Conservation (phyloP, 1,140 invertebrate species). For the Heliconius eleuchia region DNA sequence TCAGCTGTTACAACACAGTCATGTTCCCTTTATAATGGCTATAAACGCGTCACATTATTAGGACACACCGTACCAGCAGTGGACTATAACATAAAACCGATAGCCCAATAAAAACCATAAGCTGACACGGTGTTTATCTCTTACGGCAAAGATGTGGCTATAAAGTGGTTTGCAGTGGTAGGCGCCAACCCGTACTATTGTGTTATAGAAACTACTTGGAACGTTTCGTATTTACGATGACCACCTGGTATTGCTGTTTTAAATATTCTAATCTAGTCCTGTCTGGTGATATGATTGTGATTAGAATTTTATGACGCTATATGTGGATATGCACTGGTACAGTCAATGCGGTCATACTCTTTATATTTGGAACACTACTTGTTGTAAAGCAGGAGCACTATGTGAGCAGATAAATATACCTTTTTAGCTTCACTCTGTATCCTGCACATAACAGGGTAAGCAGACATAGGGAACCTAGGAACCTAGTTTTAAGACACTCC, state of each 20-base stretch:
- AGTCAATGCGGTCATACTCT: not conserved
- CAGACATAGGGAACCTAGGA: too few species aligned
- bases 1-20: not conserved
- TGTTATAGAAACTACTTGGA: not conserved
- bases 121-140: conserved; percentile 42
- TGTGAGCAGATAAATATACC: too few species aligned
- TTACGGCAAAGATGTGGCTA: conserved; percentile 43
- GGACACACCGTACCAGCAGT: conserved; percentile 23
- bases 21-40: conserved; percentile 6
- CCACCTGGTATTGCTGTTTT: not conserved
- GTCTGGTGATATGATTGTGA: not conserved
- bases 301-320: not conserved
- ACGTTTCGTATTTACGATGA: conserved; percentile 14
- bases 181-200: conserved; percentile 36
- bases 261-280: not conserved
- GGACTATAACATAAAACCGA: conserved; percentile 39
- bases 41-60: conserved; percentile 33
- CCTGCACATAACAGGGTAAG: too few species aligned
- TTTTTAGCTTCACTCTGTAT: too few species aligned
- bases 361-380: too few species aligned
- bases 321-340: not conserved
- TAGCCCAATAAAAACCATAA: conserved; percentile 46
- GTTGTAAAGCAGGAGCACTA: too few species aligned
- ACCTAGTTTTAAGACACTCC: too few species aligned
- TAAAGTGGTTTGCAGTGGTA: conserved; percentile 40